These are phyloP conservation scores for Drosophila nigricruria DNA, from an alignment of 2,888 invertebrate species.

Conservation along the genomic window DNA sequence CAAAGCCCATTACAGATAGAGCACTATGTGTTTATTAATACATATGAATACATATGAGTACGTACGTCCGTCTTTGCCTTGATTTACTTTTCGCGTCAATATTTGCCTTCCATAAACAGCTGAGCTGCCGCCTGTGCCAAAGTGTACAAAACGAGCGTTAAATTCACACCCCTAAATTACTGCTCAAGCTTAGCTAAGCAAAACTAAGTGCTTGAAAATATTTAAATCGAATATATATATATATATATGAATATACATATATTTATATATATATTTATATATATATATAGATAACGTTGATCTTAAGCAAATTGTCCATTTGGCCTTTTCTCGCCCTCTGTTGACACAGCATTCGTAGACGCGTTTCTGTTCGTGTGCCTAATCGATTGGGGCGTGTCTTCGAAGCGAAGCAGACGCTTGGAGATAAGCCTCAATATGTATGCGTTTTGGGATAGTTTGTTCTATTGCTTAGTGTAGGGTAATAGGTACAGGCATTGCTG, in stretches of 20 bases:
- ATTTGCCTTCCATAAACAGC: constrained; percentile 49
- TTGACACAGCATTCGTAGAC: constrained; percentile 48
- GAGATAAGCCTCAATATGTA: constrained; percentile 31
- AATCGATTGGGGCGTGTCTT: constrained; percentile 45
- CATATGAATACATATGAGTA: constrained; percentile 10
- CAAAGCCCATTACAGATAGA: constrained; percentile 34
- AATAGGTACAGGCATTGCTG: background rate
- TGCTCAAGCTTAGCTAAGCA: constrained; percentile 54
- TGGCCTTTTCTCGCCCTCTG: constrained; percentile 19
- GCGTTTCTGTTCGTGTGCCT: constrained; percentile 24
- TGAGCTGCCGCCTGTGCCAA: constrained; percentile 14
- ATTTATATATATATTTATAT: constrained; percentile 11
- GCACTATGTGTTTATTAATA: constrained; percentile 17
- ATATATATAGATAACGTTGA: constrained; percentile 12
- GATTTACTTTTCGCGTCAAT: constrained; percentile 62
- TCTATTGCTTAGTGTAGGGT: constrained; percentile 33
- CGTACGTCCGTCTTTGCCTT: constrained; percentile 62
- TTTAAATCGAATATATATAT: constrained; percentile 16
- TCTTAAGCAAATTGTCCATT: constrained; percentile 27
- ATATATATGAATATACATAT: background rate
- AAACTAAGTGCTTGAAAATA: constrained; percentile 25
- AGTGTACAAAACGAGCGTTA: constrained; percentile 41
- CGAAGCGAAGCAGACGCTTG: constrained; percentile 14
- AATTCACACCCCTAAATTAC: constrained; percentile 69
- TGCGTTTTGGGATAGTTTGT: constrained; percentile 6